Conservation (phyloP, 2,113 vertebrate species). For the Phoenicopterus ruber region DNA sequence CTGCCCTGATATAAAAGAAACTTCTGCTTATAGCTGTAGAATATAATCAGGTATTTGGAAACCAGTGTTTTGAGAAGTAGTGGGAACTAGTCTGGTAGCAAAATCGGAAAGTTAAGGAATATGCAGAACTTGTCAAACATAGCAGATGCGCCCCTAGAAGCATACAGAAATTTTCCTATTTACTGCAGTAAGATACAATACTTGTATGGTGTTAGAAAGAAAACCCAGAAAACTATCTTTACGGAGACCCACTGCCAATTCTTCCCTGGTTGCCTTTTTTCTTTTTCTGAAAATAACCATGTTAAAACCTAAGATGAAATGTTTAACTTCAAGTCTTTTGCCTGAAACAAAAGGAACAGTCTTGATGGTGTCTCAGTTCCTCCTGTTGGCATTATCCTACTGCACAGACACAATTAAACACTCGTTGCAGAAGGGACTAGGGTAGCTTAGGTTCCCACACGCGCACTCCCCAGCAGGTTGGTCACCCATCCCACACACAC, state of each 20-base stretch:
- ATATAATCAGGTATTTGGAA: not conserved
- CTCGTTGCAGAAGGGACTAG: not conserved
- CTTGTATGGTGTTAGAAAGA: not conserved
- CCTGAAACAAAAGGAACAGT: not conserved
- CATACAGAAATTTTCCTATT: not conserved
- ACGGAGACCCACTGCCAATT: not conserved
- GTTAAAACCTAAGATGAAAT: not conserved
- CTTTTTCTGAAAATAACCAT: not conserved
- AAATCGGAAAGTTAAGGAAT: not conserved
- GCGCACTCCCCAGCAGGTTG: rapidly evolving
- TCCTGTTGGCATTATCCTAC: not conserved
- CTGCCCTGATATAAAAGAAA: not conserved
- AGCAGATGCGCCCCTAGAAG: not conserved
- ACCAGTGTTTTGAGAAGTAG: not conserved
- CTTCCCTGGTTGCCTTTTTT: not conserved
- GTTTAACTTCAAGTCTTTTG: not conserved
- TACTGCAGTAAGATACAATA: not conserved
- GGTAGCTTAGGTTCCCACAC: not conserved
- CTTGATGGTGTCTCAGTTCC: not conserved
- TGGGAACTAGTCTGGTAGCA: not conserved
- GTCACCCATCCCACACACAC: rapidly evolving
- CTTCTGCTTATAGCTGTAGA: not conserved
- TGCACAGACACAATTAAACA: not conserved
- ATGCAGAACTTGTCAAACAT: not conserved
- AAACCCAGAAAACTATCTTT: not conserved